Base-by-base conservation (phyloP, 2,888 invertebrate species). In the Microdon myrmicae region DNA sequence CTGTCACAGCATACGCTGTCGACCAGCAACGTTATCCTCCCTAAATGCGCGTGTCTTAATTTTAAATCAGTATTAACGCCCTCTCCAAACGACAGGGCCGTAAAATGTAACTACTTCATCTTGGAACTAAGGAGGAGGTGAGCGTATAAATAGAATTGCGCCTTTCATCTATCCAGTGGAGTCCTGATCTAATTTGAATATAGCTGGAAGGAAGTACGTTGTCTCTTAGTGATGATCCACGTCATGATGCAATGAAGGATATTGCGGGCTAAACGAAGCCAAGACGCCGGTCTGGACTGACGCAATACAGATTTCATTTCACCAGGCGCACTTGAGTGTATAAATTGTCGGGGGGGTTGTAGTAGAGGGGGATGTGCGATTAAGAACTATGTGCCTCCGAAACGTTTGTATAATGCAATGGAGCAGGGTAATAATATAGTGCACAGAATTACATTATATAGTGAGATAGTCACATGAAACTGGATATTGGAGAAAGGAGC, bases 41-140 rank as follows among this genome's bases (percentile, higher is more conserved):
- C n/a, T n/a, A n/a, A n/a, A n/a, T n/a, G n/a, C n/a, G n/a, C n/a
- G n/a, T n/a, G n/a, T n/a, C n/a, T n/a, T n/a, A n/a, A n/a, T n/a
- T n/a, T n/a, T n/a, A n/a, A n/a, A n/a, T n/a, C n/a, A n/a, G n/a
- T n/a, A n/a, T n/a, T n/a, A n/a, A n/a, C n/a, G n/a, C n/a, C n/a
- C n/a, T n/a, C n/a, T n/a, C n/a, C n/a, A n/a, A 45, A 31, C 45
- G 45, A 45, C 54, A 39, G 28, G 44, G 45, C 22, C 47, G 47
- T 55, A 41, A 55, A 47, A 34, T 47, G 55, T 55, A 47, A 55
- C 41, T 45, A 47, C 47, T 55, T 55, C 47, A 55, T 47, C 39
- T 34, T 47, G 22, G 9, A 28, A 20, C 47, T 53, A 44, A 51
- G 41, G 35, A 20, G 45, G 47, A 38, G 35, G 55, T 55, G 45